Conservation (phyloP, 2,888 invertebrate genomes). For the Serripes groenlandicus region DNA sequence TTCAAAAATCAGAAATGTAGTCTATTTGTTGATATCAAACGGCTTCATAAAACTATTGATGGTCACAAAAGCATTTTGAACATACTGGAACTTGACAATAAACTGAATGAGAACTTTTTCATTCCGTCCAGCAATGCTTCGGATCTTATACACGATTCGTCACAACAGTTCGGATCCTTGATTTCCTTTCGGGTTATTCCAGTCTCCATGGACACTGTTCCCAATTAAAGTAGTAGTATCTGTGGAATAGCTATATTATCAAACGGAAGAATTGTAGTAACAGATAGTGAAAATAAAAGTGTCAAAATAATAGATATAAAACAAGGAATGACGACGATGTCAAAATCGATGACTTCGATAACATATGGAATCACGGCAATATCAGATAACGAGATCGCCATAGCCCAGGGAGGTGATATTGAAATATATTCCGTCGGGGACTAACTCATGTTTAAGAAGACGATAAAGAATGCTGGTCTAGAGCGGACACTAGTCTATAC, state of each 20-base stretch:
- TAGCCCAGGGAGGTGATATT: neutral
- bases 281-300: neutral
- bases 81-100: neutral
- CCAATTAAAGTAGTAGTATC: neutral
- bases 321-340: neutral
- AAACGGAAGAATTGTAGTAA: neutral
- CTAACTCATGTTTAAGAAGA: neutral
- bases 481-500: neutral
- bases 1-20: constrained; percentile 5
- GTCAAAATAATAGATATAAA: neutral
- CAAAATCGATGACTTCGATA: neutral
- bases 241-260: neutral
- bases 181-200: neutral
- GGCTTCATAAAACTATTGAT: neutral
- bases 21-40: neutral
- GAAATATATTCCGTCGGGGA: neutral
- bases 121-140: neutral
- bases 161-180: neutral
- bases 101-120: neutral
- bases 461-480: neutral
- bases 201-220: neutral
- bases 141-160: neutral
- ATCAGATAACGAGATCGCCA: neutral
- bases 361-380: neutral
- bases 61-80: neutral